These are phyloP conservation scores for Euborellia annulipes DNA, from an alignment of 1,140 invertebrate genomes.

Conservation along the genomic window DNA sequence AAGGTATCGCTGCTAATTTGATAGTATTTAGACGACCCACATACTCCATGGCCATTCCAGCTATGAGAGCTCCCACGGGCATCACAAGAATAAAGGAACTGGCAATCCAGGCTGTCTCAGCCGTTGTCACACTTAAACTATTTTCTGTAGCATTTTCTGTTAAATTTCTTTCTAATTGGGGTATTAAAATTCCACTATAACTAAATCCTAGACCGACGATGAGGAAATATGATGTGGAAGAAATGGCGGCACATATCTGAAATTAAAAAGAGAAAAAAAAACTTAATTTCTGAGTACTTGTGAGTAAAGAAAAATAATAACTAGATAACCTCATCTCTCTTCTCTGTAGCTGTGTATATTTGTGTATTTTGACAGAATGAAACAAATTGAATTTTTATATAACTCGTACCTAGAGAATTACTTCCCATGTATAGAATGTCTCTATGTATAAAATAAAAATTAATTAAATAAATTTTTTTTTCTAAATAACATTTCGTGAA, in stretches of 20 bases:
- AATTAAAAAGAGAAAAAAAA: too few species aligned
- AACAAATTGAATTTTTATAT: too few species aligned
- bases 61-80: constrained; percentile 32
- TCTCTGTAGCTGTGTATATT: too few species aligned
- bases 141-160: constrained; percentile 16
- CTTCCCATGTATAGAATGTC: too few species aligned
- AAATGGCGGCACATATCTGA: constrained; percentile 33
- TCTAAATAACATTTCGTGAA: too few species aligned
- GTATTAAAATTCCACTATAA: constrained; percentile 37
- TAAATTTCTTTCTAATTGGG: constrained; percentile 28
- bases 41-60: constrained; percentile 39
- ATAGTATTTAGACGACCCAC: constrained; percentile 44
- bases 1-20: constrained; percentile 39
- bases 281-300: too few species aligned
- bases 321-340: too few species aligned
- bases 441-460: too few species aligned
- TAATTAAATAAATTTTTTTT: too few species aligned
- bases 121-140: constrained; percentile 21
- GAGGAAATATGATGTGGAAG: constrained; percentile 36
- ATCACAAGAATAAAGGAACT: constrained; percentile 35
- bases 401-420: too few species aligned
- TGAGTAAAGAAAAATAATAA: too few species aligned
- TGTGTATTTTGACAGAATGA: too few species aligned
- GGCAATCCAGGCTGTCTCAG: constrained; percentile 36
- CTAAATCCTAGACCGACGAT: constrained; percentile 36